These are phyloP conservation scores for Cossypha heuglini DNA, from an alignment of 2,797 vertebrate genomes.

Conservation along the genomic window DNA sequence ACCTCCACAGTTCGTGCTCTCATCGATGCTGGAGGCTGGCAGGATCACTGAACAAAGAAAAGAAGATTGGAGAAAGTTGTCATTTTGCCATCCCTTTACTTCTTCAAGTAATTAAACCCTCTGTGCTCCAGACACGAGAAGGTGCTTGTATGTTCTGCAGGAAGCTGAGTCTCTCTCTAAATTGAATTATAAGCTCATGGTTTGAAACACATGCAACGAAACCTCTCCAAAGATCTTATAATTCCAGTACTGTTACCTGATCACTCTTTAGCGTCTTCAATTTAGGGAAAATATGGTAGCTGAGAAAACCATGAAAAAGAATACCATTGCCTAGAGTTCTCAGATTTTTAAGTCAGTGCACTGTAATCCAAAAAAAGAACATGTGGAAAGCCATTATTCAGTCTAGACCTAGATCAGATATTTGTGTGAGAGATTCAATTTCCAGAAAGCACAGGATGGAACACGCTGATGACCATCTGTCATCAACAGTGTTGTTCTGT, in stretches of 20 bases:
- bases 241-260: neutral
- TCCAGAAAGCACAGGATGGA: neutral
- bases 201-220: neutral
- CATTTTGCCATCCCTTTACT: constrained; percentile 25
- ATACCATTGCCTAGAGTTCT: neutral
- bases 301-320: neutral
- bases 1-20: constrained; percentile 91
- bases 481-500: neutral
- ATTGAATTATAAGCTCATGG: neutral
- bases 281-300: neutral
- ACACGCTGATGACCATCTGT: neutral
- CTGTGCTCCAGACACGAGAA: neutral
- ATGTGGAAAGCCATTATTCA: neutral
- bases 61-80: constrained; percentile 10
- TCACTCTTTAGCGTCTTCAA: neutral
- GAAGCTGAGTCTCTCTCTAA: neutral
- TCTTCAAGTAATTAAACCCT: constrained; percentile 34
- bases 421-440: neutral
- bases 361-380: neutral
- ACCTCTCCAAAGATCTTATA: neutral
- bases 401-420: neutral
- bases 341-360: neutral
- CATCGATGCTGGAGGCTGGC: constrained; percentile 93
- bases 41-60: constrained; percentile 87
- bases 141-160: neutral